Conservation (phyloP, 2,113 vertebrate species). For the Brienomyrus longianalis region DNA sequence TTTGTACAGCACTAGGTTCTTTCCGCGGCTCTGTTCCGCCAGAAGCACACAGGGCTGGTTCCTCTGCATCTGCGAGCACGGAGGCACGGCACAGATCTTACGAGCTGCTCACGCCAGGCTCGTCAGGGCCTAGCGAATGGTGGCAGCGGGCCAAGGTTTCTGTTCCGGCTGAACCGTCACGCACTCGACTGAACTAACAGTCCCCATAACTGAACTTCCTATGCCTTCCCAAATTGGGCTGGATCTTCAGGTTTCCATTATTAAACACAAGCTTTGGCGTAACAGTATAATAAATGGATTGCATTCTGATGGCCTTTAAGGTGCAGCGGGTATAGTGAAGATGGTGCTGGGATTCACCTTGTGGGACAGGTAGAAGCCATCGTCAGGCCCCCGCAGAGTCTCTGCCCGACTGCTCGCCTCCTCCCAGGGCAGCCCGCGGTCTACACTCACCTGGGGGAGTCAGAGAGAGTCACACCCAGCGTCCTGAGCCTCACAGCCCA, state of each 20-base stretch:
- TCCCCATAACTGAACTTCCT: neutral
- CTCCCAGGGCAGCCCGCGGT: conserved; percentile 86
- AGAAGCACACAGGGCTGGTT: conserved; percentile 78
- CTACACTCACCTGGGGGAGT: conserved; percentile 81
- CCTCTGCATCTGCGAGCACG: conserved; percentile 66
- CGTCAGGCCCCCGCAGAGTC: conserved; percentile 62
- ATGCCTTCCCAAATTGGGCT: neutral
- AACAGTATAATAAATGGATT: neutral
- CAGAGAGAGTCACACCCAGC: neutral
- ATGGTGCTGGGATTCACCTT: conserved; percentile 58
- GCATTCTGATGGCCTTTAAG: neutral
- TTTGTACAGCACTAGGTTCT: conserved; percentile 82
- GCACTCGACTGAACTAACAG: neutral
- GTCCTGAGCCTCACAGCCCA: neutral
- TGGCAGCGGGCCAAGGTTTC: neutral
- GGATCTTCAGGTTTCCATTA: neutral
- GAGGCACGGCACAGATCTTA: neutral
- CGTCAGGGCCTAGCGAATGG: neutral
- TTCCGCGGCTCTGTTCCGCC: conserved; percentile 77
- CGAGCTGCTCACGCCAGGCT: neutral
- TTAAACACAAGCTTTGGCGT: neutral
- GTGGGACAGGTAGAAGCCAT: conserved; percentile 88
- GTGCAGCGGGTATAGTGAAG: neutral
- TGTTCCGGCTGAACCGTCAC: neutral
- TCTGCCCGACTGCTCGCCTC: conserved; percentile 71